Conservation (phyloP, 2,888 invertebrate species). For the Ennomos erosarius region DNA sequence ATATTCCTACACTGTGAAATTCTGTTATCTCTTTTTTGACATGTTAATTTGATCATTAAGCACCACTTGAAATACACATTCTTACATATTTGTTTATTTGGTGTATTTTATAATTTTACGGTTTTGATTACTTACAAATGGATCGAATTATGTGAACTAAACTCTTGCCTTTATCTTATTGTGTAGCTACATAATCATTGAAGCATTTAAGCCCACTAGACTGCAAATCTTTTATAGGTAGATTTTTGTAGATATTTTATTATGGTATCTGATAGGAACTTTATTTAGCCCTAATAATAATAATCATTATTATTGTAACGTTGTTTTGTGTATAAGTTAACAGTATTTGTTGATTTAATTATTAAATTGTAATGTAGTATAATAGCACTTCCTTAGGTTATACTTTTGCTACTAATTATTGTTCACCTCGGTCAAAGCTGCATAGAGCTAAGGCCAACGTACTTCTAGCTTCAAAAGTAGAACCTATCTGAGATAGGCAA, state of each 20-base stretch:
- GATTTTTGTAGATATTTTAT: constrained; percentile 36
- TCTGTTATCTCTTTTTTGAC: too few relatives aligned
- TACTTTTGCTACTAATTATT: constrained; percentile 33
- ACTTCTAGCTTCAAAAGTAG: constrained; percentile 42
- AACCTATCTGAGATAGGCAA: constrained; percentile 44
- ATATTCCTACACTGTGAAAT: too few relatives aligned
- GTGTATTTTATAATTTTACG: too few relatives aligned
- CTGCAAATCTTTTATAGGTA: constrained; percentile 26
- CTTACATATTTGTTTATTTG: neutral
- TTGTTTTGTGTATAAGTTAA: constrained; percentile 35
- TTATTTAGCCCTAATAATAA: constrained; percentile 5
- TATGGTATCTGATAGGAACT: constrained; percentile 11
- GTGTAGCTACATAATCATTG: neutral
- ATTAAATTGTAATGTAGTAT: constrained; percentile 28
- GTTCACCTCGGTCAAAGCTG: constrained; percentile 40
- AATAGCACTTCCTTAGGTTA: constrained; percentile 32
- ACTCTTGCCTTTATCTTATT: neutral
- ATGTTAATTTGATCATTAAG: too few relatives aligned
- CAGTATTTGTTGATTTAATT: constrained; percentile 41
- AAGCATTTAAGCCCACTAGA: constrained; percentile 15
- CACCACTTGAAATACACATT: neutral
- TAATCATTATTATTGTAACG: constrained; percentile 17
- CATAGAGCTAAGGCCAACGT: constrained; percentile 35
- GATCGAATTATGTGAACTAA: constrained; percentile 1
- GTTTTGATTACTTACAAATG: neutral